These are phyloP conservation scores for Ardeotis arabs DNA, from an alignment of 2,113 vertebrate genomes.

Conservation along the genomic window DNA sequence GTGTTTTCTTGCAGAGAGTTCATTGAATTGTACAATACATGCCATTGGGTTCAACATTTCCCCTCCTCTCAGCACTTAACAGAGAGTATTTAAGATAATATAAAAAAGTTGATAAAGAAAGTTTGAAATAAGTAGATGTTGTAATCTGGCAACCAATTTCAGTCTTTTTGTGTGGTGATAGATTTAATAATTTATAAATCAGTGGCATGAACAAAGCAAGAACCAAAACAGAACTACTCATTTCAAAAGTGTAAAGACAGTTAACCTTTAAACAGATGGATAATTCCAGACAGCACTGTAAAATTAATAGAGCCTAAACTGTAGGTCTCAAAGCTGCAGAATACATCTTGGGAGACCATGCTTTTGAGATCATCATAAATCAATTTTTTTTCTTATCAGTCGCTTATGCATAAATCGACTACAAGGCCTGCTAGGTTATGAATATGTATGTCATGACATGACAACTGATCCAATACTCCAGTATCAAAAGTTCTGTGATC, in stretches of 20 bases:
- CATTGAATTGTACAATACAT: neutral
- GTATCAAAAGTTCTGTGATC: constrained; percentile 17
- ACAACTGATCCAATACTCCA: constrained; percentile 32
- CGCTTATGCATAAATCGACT: constrained; percentile 55
- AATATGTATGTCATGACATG: constrained; percentile 58
- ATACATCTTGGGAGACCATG: constrained; percentile 78
- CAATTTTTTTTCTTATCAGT: constrained; percentile 68
- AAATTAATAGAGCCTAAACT: constrained; percentile 86
- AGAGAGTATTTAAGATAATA: neutral
- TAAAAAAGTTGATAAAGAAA: constrained; percentile 17
- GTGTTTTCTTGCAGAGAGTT: neutral
- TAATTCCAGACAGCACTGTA: constrained; percentile 84
- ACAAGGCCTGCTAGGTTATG: constrained; percentile 51
- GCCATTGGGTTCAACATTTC: neutral
- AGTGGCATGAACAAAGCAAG: constrained; percentile 73
- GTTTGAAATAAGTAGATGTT: constrained; percentile 40
- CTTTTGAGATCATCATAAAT: constrained; percentile 80
- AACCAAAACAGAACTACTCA: constrained; percentile 82
- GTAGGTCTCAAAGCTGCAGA: constrained; percentile 76
- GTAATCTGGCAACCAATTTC: constrained; percentile 32
- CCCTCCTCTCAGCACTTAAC: neutral
- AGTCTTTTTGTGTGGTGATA: constrained; percentile 53
- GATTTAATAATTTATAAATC: constrained; percentile 77
- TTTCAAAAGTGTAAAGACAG: constrained; percentile 83
- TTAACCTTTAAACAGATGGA: constrained; percentile 94